These are phyloP conservation scores for Chloropsis hardwickii DNA, from an alignment of 2,113 vertebrate species.

Conservation along the genomic window DNA sequence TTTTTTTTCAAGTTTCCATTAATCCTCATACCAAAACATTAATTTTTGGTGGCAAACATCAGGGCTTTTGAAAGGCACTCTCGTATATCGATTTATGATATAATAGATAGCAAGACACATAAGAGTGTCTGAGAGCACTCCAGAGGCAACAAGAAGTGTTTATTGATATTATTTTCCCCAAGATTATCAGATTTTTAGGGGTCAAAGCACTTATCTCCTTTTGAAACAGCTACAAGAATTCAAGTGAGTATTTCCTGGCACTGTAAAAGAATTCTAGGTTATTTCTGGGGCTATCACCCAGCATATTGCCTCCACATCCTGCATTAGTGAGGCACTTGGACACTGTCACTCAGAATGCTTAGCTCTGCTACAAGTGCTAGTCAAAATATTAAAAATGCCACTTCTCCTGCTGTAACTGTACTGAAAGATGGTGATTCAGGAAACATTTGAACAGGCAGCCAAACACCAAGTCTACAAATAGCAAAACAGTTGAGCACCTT, in stretches of 20 bases:
- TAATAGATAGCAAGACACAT: background rate
- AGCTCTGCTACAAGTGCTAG: background rate
- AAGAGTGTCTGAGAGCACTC: background rate
- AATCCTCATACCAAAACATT: background rate
- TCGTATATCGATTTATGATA: background rate
- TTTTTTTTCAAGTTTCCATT: background rate
- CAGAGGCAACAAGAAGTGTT: background rate
- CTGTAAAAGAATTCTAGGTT: background rate
- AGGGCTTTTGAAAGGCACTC: background rate
- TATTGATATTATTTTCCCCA: background rate
- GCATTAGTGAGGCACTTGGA: background rate
- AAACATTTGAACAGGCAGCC: constrained; percentile 1
- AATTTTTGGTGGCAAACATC: background rate
- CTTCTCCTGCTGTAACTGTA: background rate
- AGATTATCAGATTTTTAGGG: background rate
- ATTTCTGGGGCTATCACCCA: background rate
- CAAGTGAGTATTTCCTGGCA: background rate
- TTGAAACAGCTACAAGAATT: background rate
- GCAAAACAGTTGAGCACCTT: background rate
- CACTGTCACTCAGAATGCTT: background rate
- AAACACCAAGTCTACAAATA: background rate
- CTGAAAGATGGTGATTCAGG: background rate
- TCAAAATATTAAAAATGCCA: background rate
- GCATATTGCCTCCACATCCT: background rate
- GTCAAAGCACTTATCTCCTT: background rate